phyloP scores from a whole-genome alignment of 2,888 invertebrate species.

The Tenodera sinensis region DNA sequence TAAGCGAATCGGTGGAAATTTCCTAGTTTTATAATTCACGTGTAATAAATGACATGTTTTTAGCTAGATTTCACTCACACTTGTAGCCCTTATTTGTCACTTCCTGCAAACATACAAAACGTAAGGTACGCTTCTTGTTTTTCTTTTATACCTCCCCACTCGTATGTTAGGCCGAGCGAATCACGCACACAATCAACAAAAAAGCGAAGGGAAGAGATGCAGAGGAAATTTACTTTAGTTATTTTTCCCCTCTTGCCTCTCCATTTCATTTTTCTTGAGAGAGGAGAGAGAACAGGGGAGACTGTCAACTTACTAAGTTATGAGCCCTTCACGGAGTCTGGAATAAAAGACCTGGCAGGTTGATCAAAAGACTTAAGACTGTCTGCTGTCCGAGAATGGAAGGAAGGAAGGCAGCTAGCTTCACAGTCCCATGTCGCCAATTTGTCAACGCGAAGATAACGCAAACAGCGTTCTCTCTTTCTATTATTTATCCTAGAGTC shows the following conservation, averaged over 20 bases:
- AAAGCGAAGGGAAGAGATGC: background rate
- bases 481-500: slow-evolving; percentile 23
- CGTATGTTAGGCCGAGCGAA: background rate
- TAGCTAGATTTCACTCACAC: background rate
- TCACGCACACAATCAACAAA: background rate
- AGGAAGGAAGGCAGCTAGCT: background rate
- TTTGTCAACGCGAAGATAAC: slow-evolving; percentile 28
- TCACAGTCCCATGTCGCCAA: slow-evolving; percentile 24
- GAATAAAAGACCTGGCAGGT: background rate
- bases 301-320: background rate
- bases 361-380: background rate
- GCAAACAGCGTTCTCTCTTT: slow-evolving; percentile 21
- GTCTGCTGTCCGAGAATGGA: background rate
- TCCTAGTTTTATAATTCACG: background rate
- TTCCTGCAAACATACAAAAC: background rate
- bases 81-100: background rate
- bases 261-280: background rate
- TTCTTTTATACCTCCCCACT: background rate
- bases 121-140: background rate
- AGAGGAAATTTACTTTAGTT: background rate
- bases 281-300: background rate
- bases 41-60: background rate
- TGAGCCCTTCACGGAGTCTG: background rate
- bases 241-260: background rate
- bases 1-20: background rate